Evolutionary conservation across 2,797 vertebrate genomes (phyloP), one percentile per base, ranked within the genome.

Genomic region (Micrastur ruficollis): DNA sequence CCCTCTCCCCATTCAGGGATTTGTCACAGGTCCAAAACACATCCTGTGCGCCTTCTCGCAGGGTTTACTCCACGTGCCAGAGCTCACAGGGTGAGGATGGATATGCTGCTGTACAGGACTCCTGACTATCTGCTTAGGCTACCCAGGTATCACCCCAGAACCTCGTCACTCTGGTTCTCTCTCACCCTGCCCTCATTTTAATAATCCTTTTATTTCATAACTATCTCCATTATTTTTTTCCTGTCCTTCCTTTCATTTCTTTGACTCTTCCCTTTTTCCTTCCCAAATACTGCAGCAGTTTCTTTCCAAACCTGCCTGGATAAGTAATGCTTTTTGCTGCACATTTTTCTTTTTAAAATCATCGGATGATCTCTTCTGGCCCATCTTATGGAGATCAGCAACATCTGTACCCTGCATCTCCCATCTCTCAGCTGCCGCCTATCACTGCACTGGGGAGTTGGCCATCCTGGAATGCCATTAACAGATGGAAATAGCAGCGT

Each of bases 401-500:
- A 93, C 95, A 88, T 95, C 88, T 66, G 82, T 83, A 70, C 93
- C 88, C 93, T 66, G 94, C 49, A 81, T 76, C 95, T 85, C 96
- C 94, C 96, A 92, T 92, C 94, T 86, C 96, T 87, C 92, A 93
- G 93, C 94, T 74, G 84, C 83, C 10, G 70, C 53, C 12, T 92
- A 70, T 93, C 86, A 52, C 96, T 40, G 96, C 96, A 70, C 56
- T 21, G 44, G 97, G 95, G 94, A 97, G 80, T n/a, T 8, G 89
- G 97, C 96, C 96, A 89, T 95, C 97, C 96, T 32, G 47, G 81
- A 97, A 92, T 91, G 95, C 97, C 97, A 98, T 97, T 98, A 98
- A 97, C 97, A 96, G 97, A 98, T 97, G 97, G 98, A 96, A 98
- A 96, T 93, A 95, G 98, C 97, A 93, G 97, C 81, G 49, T 97